phyloP scores from a whole-genome alignment of 2,797 vertebrate species.

The Aselliscus stoliczkanus region DNA sequence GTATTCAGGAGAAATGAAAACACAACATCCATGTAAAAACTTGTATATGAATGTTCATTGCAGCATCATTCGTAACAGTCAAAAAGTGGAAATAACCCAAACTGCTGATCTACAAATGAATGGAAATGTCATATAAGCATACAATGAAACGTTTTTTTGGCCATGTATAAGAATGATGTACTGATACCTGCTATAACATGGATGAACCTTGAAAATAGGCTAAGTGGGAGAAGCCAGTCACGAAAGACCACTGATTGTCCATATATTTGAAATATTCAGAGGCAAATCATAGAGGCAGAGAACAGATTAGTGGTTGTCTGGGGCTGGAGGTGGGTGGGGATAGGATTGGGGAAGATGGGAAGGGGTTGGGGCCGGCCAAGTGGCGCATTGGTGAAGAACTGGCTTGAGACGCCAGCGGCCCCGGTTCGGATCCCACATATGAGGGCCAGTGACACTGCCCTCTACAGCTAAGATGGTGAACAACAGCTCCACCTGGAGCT shows the following conservation, averaged over 20 bases:
- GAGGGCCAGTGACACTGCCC: too few relatives aligned
- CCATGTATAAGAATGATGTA: background rate
- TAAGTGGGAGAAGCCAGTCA: background rate
- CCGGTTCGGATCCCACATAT: too few relatives aligned
- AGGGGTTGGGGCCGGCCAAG: background rate
- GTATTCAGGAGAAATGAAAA: background rate
- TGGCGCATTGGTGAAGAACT: too few relatives aligned
- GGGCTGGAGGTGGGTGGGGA: background rate
- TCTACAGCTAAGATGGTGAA: too few relatives aligned
- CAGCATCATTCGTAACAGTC: background rate
- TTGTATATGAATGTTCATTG: background rate
- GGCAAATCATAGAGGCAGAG: background rate
- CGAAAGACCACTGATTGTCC: background rate
- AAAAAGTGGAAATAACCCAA: background rate
- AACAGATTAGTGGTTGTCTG: background rate
- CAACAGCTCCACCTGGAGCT: too few relatives aligned
- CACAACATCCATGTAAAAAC: background rate
- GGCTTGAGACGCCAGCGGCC: too few relatives aligned
- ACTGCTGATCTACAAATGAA: background rate
- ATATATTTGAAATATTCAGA: background rate
- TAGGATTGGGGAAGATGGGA: background rate
- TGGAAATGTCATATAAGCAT: background rate
- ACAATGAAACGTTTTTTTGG: background rate
- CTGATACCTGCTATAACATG: background rate
- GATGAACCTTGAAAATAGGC: background rate